A percentile compares a stretch with the other conserved stretches of the same genome.
Conservation (phyloP, 2,888 invertebrate genomes). For the Trachelus iudaicus region DNA sequence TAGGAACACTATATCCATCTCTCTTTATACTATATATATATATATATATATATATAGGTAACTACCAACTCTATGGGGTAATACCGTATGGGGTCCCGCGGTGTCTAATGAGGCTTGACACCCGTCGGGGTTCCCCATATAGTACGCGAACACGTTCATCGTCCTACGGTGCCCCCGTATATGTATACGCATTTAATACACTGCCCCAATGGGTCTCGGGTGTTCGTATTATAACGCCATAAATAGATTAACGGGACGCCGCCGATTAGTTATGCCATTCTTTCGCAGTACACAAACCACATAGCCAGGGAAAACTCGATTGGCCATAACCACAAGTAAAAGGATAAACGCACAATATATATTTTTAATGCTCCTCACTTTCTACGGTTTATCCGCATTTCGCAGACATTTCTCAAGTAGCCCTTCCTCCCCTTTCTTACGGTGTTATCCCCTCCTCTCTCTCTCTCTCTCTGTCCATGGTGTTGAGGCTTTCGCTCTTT, state of each 20-base stretch:
- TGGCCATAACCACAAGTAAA: not conserved
- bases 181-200: slow-evolving; percentile 16
- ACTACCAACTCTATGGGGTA: not conserved
- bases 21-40: slow-evolving; percentile 18
- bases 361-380: not conserved
- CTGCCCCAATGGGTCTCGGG: slow-evolving; percentile 3
- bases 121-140: slow-evolving; percentile 24
- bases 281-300: not conserved
- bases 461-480: not conserved
- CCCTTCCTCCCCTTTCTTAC: not conserved
- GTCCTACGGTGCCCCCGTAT: slow-evolving; percentile 1
- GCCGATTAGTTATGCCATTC: slow-evolving; percentile 34
- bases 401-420: not conserved
- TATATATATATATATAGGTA: slow-evolving; percentile 13
- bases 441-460: not conserved
- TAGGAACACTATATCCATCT: slow-evolving; percentile 18
- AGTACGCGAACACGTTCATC: not conserved
- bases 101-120: slow-evolving; percentile 59
- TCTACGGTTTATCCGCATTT: not conserved
- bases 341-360: not conserved
- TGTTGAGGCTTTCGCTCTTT: slow-evolving; percentile 27
- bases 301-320: not conserved
- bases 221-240: slow-evolving; percentile 42
- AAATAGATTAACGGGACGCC: slow-evolving; percentile 48
- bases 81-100: slow-evolving; percentile 39